These are phyloP conservation scores for Magallana angulata DNA, from an alignment of 1,140 invertebrate genomes.

Conservation along the genomic window DNA sequence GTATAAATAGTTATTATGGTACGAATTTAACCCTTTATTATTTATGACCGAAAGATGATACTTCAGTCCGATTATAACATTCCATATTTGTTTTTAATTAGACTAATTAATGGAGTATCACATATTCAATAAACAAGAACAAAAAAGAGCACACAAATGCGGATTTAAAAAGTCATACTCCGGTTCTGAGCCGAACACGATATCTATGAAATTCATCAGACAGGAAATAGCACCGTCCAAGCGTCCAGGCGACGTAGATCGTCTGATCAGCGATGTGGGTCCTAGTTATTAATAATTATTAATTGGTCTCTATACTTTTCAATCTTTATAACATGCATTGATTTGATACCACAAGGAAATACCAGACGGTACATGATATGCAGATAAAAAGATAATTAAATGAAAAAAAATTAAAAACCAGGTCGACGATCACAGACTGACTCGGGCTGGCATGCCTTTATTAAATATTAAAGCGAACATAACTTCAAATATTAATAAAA, in stretches of 20 bases:
- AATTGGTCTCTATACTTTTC: neutral
- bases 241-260: neutral
- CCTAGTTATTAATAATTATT: neutral
- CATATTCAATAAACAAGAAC: conserved; percentile 9
- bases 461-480: no score
- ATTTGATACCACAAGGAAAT: neutral
- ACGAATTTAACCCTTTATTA: neutral
- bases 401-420: neutral
- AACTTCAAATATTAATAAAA: no score
- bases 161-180: conserved; percentile 33
- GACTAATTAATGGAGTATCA: neutral
- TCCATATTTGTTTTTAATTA: conserved; percentile 1
- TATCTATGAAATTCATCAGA: conserved; percentile 5
- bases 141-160: neutral
- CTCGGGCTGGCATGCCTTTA: no score
- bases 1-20: neutral
- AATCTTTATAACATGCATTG: neutral
- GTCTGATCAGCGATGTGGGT: conserved; percentile 25
- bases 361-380: neutral
- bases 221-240: conserved; percentile 19
- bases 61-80: neutral
- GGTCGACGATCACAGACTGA: no score
- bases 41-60: conserved; percentile 23
- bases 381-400: neutral
- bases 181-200: neutral